Conservation (phyloP, 2,113 vertebrate species). For the Patagioenas fasciata region DNA sequence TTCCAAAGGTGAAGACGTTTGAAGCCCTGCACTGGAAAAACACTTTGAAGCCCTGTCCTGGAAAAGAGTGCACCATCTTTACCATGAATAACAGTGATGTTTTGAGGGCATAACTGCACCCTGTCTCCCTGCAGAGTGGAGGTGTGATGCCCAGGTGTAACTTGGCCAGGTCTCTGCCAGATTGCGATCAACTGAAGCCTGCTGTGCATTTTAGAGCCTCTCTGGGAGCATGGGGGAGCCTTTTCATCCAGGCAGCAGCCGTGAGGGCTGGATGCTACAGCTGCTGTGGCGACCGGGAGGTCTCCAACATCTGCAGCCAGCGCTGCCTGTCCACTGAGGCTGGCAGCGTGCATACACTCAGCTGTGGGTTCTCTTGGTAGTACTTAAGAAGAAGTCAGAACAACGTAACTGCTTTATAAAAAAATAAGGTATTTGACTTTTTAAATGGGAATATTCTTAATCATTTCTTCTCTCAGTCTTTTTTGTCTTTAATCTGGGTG, state of each 20-base stretch:
- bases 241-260: not conserved
- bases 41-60: not conserved
- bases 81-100: accelerated
- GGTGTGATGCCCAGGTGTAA: not conserved
- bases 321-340: accelerated
- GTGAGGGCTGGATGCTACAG: not conserved
- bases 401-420: not conserved
- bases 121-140: not conserved
- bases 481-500: not conserved
- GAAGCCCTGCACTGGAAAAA: not conserved
- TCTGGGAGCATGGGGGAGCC: not conserved
- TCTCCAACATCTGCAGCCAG: not conserved
- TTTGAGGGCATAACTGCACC: not conserved
- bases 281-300: accelerated
- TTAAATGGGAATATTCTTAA: not conserved
- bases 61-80: not conserved
- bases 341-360: accelerated
- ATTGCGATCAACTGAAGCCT: not conserved
- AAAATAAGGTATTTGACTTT: not conserved
- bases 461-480: not conserved
- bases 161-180: not conserved
- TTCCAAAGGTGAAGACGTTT: not conserved
- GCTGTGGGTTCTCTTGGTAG: not conserved
- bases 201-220: not conserved
- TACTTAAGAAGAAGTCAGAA: not conserved